These are phyloP conservation scores for Campaea margaritaria DNA, from an alignment of 2,888 invertebrate genomes.

Conservation along the genomic window DNA sequence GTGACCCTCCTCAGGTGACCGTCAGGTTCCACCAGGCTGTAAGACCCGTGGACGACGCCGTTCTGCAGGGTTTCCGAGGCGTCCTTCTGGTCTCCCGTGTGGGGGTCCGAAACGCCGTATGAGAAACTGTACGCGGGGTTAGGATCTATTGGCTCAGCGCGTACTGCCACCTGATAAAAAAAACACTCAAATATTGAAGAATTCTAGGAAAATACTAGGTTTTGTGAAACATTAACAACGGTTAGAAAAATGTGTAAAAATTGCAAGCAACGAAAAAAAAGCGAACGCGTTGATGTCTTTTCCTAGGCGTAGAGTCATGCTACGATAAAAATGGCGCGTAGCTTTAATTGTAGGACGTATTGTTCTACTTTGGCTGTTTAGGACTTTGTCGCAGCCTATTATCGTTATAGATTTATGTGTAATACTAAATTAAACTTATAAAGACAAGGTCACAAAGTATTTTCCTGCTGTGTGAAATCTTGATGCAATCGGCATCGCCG, in stretches of 20 bases:
- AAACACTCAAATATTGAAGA: background rate
- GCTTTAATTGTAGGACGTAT: conserved; percentile 12
- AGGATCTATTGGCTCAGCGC: conserved; percentile 79
- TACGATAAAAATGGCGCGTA: conserved; percentile 15
- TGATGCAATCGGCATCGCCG: too few species aligned
- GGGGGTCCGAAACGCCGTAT: conserved; percentile 80
- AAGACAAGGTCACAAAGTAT: too few species aligned
- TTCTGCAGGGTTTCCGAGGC: conserved; percentile 80
- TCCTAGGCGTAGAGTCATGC: conserved; percentile 19
- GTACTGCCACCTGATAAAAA: conserved; percentile 58
- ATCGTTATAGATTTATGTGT: too few species aligned
- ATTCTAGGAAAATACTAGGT: too few species aligned
- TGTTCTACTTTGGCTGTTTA: background rate
- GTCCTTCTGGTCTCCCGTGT: conserved; percentile 82
- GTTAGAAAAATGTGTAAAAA: background rate
- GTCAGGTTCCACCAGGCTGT: conserved; percentile 82
- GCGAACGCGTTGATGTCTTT: conserved; percentile 31
- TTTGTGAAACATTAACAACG: background rate
- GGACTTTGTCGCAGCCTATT: too few species aligned
- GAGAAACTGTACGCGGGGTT: conserved; percentile 83
- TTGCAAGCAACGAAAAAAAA: conserved; percentile 12
- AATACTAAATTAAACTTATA: too few species aligned
- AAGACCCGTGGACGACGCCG: conserved; percentile 82
- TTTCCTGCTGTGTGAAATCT: too few species aligned
- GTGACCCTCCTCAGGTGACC: conserved; percentile 80